phyloP scores from a whole-genome alignment of 2,113 vertebrate genomes.

The Terrapene triunguis region DNA sequence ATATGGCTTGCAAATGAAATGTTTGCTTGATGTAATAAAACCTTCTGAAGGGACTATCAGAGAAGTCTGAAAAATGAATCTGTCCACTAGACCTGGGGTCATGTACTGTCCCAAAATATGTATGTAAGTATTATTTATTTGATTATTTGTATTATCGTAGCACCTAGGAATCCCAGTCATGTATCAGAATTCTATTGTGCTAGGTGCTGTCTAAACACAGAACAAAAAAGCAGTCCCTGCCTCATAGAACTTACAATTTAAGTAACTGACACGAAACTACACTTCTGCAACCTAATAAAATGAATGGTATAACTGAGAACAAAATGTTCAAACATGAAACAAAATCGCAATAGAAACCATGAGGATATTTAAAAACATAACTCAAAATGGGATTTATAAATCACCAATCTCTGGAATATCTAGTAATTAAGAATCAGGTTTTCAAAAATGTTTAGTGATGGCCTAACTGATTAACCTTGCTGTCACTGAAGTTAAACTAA shows the following conservation, averaged over 20 bases:
- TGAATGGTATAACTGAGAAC: background rate
- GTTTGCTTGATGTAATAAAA: background rate
- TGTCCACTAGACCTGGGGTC: background rate
- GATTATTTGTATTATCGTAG: background rate
- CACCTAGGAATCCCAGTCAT: background rate
- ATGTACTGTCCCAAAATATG: background rate
- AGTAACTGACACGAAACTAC: background rate
- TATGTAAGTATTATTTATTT: background rate
- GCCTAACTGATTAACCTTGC: accelerated
- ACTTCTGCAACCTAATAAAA: background rate
- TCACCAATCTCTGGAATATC: background rate
- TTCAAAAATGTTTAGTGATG: background rate
- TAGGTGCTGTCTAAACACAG: background rate
- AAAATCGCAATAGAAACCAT: background rate
- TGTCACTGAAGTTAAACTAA: background rate
- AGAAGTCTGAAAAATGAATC: background rate
- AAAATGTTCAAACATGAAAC: background rate
- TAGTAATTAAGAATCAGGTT: background rate
- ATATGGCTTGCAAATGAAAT: background rate
- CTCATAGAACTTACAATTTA: background rate
- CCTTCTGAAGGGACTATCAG: background rate
- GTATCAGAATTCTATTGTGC: background rate
- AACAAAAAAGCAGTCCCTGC: background rate
- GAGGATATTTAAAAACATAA: background rate
- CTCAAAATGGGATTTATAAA: background rate